A percentile compares a stretch with the other conserved stretches of the same genome.
Evolutionary conservation across 2,113 vertebrate species (phyloP).

Genomic region (Setophaga kirtlandii): DNA sequence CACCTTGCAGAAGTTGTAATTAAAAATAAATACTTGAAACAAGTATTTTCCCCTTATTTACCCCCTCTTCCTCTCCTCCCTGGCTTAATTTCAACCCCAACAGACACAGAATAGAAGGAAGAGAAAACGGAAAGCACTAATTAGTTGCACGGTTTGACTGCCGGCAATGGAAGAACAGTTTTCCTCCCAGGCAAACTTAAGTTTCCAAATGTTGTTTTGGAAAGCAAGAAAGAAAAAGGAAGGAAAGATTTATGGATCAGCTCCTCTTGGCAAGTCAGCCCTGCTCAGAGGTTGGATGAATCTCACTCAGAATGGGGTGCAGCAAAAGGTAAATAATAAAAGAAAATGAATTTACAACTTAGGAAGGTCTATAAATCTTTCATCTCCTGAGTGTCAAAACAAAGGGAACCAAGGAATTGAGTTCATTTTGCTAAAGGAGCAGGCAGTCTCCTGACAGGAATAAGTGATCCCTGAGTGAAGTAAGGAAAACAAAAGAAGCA

Average conservation of each 20-base stretch:
- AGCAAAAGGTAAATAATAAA: constrained; percentile 51
- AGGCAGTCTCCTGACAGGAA: neutral
- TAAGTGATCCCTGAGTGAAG: neutral
- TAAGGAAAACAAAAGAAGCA: neutral
- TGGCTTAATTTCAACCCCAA: neutral
- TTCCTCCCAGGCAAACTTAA: constrained; percentile 54
- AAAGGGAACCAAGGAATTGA: neutral
- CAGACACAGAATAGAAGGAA: constrained; percentile 13
- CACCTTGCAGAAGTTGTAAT: neutral
- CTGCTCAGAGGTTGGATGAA: constrained; percentile 55
- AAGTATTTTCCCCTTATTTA: neutral
- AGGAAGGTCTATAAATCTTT: constrained; percentile 61
- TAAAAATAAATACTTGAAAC: neutral
- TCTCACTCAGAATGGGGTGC: constrained; percentile 19
- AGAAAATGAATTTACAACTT: constrained; percentile 53
- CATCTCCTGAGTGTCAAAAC: constrained; percentile 18
- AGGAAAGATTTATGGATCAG: constrained; percentile 67
- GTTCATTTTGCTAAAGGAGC: neutral
- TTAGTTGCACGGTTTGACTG: constrained; percentile 61
- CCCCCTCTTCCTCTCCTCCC: neutral
- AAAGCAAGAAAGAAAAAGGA: constrained; percentile 51
- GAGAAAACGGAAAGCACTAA: constrained; percentile 56
- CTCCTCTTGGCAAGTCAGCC: constrained; percentile 55
- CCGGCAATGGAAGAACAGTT: constrained; percentile 30
- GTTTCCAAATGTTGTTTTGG: constrained; percentile 48